These are phyloP conservation scores for Stictocephala bisonia DNA, from an alignment of 2,888 invertebrate species.

Conservation along the genomic window DNA sequence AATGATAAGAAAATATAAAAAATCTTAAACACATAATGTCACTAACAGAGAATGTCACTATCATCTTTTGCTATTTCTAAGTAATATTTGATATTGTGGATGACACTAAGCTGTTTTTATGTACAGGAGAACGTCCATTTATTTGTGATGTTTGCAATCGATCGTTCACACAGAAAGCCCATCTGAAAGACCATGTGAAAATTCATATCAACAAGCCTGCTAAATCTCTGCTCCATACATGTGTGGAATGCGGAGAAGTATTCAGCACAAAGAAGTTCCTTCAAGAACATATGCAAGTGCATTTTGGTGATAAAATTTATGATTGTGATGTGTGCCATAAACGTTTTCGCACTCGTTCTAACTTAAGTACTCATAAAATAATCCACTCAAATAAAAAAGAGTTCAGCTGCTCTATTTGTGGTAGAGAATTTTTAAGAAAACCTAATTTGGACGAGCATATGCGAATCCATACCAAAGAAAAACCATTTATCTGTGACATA, in stretches of 20 bases:
- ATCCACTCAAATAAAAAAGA: slow-evolving; percentile 54
- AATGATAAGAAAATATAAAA: too few species aligned
- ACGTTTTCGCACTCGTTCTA: slow-evolving; percentile 43
- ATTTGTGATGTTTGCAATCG: slow-evolving; percentile 51
- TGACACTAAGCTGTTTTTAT: too few species aligned
- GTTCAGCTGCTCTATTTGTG: slow-evolving; percentile 53
- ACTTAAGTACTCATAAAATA: slow-evolving; percentile 48
- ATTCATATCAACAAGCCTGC: slow-evolving; percentile 47
- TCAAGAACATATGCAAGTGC: slow-evolving; percentile 40
- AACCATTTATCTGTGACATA: slow-evolving; percentile 54
- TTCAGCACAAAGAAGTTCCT: slow-evolving; percentile 49
- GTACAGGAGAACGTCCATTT: slow-evolving; percentile 54
- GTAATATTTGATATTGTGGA: too few species aligned
- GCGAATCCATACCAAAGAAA: slow-evolving; percentile 56
- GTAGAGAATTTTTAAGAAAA: slow-evolving; percentile 54
- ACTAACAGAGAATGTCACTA: too few species aligned
- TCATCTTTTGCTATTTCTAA: too few species aligned
- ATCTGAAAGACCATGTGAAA: slow-evolving; percentile 52
- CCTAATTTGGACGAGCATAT: slow-evolving; percentile 54
- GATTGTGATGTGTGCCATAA: slow-evolving; percentile 39
- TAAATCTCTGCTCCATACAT: slow-evolving; percentile 43
- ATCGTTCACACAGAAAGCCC: slow-evolving; percentile 53
- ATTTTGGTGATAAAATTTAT: slow-evolving; percentile 32
- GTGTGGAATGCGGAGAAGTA: slow-evolving; percentile 51
- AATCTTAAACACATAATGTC: too few species aligned